Conservation (phyloP, 2,888 invertebrate genomes). For the Cheilosia pagana region DNA sequence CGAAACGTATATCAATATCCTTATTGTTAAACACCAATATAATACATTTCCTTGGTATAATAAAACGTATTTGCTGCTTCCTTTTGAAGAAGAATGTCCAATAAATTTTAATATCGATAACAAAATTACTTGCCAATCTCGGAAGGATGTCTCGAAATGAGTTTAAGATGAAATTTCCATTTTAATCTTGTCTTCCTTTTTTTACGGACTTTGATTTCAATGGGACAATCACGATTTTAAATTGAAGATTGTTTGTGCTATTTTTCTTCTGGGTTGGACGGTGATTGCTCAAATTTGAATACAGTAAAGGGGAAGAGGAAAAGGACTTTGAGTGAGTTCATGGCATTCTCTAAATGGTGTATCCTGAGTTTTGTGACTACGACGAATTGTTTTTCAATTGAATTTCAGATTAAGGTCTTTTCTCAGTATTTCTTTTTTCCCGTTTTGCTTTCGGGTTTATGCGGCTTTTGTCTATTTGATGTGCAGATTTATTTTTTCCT, state of each 20-base stretch:
- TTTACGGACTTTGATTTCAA: constrained; percentile 31
- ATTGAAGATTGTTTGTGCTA: constrained; percentile 31
- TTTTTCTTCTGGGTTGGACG: constrained; percentile 19
- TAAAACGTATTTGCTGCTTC: not conserved
- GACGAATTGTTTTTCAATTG: not conserved
- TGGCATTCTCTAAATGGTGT: constrained; percentile 5
- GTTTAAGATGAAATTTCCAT: constrained; percentile 40
- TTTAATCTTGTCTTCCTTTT: not conserved
- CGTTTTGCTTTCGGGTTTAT: not conserved
- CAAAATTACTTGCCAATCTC: constrained; percentile 41
- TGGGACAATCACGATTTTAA: constrained; percentile 45
- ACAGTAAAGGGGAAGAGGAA: not conserved
- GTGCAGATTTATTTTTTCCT: not conserved
- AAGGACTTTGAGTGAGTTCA: constrained; percentile 15
- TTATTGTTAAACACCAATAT: too few relatives aligned
- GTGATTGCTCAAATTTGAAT: constrained; percentile 48
- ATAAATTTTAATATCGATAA: constrained; percentile 51
- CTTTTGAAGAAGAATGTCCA: constrained; percentile 17
- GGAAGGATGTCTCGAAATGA: constrained; percentile 41
- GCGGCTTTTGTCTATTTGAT: not conserved
- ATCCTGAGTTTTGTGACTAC: not conserved
- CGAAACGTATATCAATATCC: too few relatives aligned
- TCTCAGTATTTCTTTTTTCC: not conserved
- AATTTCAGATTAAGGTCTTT: not conserved
- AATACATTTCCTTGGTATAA: not conserved